phyloP scores from a whole-genome alignment of 2,888 invertebrate species.

The Stratiomys singularior region DNA sequence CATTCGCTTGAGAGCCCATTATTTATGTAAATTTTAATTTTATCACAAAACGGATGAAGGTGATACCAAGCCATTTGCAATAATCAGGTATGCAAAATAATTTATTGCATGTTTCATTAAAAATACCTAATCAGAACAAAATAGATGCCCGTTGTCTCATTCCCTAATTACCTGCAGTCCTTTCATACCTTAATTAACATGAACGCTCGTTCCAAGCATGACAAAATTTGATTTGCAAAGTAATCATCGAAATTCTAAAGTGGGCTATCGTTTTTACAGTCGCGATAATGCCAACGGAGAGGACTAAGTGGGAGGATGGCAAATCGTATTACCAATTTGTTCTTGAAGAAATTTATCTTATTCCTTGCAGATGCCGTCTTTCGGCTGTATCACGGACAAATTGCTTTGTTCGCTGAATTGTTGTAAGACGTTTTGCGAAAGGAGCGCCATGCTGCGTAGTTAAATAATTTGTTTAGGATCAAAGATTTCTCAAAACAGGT shows the following conservation, averaged over 20 bases:
- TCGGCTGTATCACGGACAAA: too few species aligned
- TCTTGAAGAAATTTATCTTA: neutral
- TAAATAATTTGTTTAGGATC: too few species aligned
- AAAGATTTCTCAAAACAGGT: too few species aligned
- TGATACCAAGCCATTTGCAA: neutral
- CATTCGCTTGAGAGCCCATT: neutral
- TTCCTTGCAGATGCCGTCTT: neutral
- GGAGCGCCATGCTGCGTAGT: too few species aligned
- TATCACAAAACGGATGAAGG: neutral
- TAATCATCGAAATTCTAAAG: neutral
- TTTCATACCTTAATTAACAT: constrained; percentile 14
- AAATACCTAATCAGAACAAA: neutral
- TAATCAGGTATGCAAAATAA: neutral
- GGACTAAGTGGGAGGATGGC: neutral
- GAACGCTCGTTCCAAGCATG: neutral
- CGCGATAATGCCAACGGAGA: neutral
- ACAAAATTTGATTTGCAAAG: constrained; percentile 8
- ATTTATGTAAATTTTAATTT: neutral
- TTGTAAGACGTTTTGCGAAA: too few species aligned
- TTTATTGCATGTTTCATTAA: neutral
- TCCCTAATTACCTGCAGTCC: neutral
- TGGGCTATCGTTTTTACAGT: too few species aligned
- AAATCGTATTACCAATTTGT: neutral
- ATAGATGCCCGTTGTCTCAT: neutral
- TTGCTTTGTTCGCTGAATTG: too few species aligned